Evolutionary conservation across 2,113 vertebrate genomes (phyloP).

Genomic region (Cacatua alba): DNA sequence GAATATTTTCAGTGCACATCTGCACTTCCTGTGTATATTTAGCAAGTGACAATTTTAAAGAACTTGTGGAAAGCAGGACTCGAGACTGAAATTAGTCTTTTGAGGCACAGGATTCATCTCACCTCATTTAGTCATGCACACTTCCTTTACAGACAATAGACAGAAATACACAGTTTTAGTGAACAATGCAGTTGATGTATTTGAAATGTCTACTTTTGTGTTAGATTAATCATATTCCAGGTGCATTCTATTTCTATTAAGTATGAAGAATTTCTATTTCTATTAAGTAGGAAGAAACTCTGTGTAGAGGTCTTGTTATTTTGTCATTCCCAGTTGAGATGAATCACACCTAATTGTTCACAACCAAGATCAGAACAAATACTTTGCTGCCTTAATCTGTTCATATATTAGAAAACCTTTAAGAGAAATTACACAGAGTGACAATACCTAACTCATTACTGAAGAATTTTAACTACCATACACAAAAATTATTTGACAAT

Average conservation of each 20-base stretch:
- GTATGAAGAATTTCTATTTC: background rate
- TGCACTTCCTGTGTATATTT: fast-evolving
- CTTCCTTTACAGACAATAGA: background rate
- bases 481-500: background rate
- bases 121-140: background rate
- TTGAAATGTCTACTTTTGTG: background rate
- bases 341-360: background rate
- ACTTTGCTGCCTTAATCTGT: background rate
- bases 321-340: background rate
- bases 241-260: background rate
- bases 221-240: background rate
- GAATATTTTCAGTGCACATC: background rate
- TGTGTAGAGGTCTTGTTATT: background rate
- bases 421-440: background rate
- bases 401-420: background rate
- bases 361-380: background rate
- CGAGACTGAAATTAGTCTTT: background rate
- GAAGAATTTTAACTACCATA: background rate
- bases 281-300: background rate
- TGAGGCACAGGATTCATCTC: background rate
- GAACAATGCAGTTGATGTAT: background rate
- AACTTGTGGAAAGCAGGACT: background rate
- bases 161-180: background rate
- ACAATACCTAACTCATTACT: background rate
- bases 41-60: background rate